A percentile compares a stretch with the other conserved stretches of the same genome.
Evolutionary conservation across 35 echinoderm and acorn worm genomes (phyloP).

Genomic region (Diadema setosum): DNA sequence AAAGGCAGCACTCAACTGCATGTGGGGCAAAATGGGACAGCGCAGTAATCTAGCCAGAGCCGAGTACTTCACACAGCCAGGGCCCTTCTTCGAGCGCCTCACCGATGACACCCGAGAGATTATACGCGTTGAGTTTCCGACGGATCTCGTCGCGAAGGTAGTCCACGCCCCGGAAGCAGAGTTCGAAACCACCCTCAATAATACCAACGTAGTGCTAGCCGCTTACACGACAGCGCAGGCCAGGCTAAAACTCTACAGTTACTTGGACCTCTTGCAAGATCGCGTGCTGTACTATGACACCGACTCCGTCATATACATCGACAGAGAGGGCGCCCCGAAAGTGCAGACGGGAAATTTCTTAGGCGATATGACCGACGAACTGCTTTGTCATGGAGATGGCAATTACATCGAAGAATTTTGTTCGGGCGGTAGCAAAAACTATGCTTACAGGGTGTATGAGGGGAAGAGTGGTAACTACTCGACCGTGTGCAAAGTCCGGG

Average conservation of each 20-base stretch:
- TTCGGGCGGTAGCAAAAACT: slow-evolving; percentile 5
- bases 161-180: neutral
- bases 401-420: slow-evolving; percentile 22
- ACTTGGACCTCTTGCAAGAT: no score
- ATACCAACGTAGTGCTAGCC: no score
- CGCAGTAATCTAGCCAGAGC: neutral
- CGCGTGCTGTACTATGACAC: no score
- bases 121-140: neutral
- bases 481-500: no score
- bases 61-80: neutral
- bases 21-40: neutral
- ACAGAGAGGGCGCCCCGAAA: no score
- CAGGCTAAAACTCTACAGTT: no score
- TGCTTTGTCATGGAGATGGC: neutral
- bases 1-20: neutral
- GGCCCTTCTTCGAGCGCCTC: neutral
- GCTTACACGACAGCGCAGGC: no score
- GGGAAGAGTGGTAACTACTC: no score
- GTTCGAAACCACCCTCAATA: no score
- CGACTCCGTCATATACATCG: no score
- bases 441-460: slow-evolving; percentile 43
- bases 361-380: slow-evolving; percentile 17
- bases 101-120: neutral
- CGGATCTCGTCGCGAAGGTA: neutral
- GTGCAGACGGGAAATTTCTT: neutral